Percentiles rank a stretch among this genome's conserved stretches.
Evolutionary conservation across 2,113 vertebrate species (phyloP).

Genomic region (Oryzias celebensis): DNA sequence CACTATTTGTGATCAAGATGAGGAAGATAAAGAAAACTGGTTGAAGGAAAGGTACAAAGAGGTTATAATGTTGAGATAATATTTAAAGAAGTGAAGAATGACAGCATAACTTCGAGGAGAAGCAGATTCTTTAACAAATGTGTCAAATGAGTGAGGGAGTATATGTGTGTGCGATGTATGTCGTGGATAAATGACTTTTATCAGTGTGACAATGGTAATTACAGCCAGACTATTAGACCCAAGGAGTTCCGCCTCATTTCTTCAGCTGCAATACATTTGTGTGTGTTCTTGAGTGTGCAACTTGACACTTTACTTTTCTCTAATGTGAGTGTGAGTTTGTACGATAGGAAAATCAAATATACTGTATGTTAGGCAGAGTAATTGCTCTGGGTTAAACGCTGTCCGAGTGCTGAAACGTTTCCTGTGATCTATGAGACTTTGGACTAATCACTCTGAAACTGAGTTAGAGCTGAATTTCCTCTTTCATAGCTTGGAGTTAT

Average conservation of each 20-base stretch:
- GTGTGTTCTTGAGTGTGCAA: constrained; percentile 41
- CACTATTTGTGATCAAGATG: no score
- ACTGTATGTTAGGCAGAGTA: constrained; percentile 49
- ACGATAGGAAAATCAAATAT: constrained; percentile 29
- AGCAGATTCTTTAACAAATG: no score
- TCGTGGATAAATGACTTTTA: constrained; percentile 77
- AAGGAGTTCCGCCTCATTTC: constrained; percentile 68
- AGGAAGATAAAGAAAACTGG: no score
- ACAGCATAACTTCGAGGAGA: no score
- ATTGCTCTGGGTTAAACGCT: constrained; percentile 40
- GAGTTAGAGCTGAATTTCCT: constrained; percentile 26
- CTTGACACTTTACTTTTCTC: constrained; percentile 14
- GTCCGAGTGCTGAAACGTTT: constrained; percentile 46
- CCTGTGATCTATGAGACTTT: constrained; percentile 47
- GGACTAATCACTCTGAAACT: constrained; percentile 44
- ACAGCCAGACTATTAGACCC: constrained; percentile 70
- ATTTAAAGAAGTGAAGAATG: no score
- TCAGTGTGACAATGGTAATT: constrained; percentile 80
- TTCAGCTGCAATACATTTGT: constrained; percentile 49
- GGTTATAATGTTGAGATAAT: no score
- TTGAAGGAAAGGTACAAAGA: no score
- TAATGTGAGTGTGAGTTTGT: constrained; percentile 21
- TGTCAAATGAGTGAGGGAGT: constrained; percentile 12
- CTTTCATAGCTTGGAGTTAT: constrained; percentile 32
- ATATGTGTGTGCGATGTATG: constrained; percentile 47